phyloP scores from a whole-genome alignment of 2,113 vertebrate species.

The Microtus montanus region DNA sequence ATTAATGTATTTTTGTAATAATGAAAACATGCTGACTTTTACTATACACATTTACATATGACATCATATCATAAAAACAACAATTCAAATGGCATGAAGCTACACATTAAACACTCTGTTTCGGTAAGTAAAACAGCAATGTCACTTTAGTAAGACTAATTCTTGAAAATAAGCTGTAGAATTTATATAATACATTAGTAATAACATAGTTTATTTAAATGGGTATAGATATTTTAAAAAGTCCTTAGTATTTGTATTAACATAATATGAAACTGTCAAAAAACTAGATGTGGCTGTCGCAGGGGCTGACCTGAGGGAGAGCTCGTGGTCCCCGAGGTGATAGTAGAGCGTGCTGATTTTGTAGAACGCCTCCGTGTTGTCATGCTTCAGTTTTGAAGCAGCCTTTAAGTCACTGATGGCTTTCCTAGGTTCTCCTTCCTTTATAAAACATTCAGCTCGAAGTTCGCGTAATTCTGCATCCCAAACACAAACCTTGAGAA shows the following conservation, averaged over 20 bases:
- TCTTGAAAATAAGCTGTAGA: not conserved
- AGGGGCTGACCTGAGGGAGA: slow-evolving; percentile 94
- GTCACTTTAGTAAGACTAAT: not conserved
- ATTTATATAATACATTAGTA: slow-evolving; percentile 9
- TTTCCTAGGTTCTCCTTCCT: slow-evolving; percentile 94
- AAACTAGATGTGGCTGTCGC: not conserved
- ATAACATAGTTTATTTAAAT: not conserved
- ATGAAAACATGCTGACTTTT: not conserved
- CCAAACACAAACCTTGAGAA: slow-evolving; percentile 95
- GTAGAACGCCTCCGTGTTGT: slow-evolving; percentile 97
- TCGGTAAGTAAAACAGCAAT: not conserved
- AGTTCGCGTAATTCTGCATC: slow-evolving; percentile 94
- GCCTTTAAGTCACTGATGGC: slow-evolving; percentile 97
- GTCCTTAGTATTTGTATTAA: not conserved
- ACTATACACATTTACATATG: not conserved
- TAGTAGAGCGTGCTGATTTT: slow-evolving; percentile 98
- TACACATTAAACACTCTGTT: not conserved
- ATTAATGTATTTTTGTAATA: slow-evolving; percentile 20
- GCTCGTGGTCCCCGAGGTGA: slow-evolving; percentile 95
- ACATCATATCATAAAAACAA: not conserved
- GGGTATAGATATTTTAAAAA: not conserved
- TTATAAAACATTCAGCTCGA: slow-evolving; percentile 95
- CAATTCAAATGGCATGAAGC: not conserved
- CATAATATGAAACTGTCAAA: not conserved
- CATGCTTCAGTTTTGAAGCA: slow-evolving; percentile 95